Base-by-base conservation (phyloP, 1,140 invertebrate species). In the Tetramorium parvispinum region DNA sequence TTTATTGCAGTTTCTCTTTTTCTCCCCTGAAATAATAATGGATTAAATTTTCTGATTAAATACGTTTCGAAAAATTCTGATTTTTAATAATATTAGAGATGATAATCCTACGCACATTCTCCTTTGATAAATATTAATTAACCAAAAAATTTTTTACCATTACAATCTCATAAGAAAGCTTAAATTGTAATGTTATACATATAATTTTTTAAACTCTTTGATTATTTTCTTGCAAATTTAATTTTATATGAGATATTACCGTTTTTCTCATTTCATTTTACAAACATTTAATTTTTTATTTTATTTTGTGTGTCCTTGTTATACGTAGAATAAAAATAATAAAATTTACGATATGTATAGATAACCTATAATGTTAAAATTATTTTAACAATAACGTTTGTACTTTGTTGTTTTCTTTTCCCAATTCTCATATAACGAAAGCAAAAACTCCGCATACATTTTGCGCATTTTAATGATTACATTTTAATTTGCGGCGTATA, bases 381-480 rank as follows among this genome's bases (percentile, higher is more conserved):
- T 81, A 71, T 40, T 81, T 81, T 55, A 53, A 66, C 43, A 49
- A 66, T 66, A 79, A 79, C 55, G 21, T 77, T 77, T 51, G 59
- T 81, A 55, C 11, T 40, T 40, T 40, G 49, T 43, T 53, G 49
- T 70, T 81, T 81, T 70, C 70, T 81, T 81, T 81, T 40, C 18
- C 16, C 65, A 55, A 70, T 70, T 68, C 77, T 81, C 63, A 81
- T 81, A 5, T 70, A 81, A 70, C 78, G 27, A 70, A 53, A 81
- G 49, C 65, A 81, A 81, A 70, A 81, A 81, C 21, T 70, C 3
- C 21, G 32, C 40, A 21, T 37, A 46, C 18, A 79, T 79, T 79
- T 68, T 70, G 24, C 11, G 3, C 43, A 51, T 81, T 81, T 81
- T 81, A 81, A 81, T 81, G 78, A 81, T 70, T 81, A 81, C 32